Evolutionary conservation across 1,140 invertebrate genomes (phyloP).

Genomic region (Leptinotarsa undecemlineata): DNA sequence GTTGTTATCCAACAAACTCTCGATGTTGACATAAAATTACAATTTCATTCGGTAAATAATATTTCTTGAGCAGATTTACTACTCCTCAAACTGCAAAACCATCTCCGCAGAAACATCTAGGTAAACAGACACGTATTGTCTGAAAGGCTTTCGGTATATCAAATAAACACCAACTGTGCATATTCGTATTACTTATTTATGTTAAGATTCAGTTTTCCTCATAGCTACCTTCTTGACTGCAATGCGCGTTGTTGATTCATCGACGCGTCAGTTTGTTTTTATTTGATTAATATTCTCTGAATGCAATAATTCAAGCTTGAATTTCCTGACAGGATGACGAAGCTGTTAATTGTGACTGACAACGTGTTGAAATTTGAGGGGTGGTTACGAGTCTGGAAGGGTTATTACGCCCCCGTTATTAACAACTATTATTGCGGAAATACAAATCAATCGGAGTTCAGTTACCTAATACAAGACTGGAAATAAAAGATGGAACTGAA

Average conservation of each 20-base stretch:
- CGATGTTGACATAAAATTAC: too few species aligned
- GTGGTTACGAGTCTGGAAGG: background rate
- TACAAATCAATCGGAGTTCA: too few species aligned
- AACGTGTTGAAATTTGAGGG: background rate
- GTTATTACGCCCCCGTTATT: background rate
- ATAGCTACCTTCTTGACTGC: background rate
- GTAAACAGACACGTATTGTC: background rate
- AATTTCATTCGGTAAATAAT: too few species aligned
- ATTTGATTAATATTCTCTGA: background rate
- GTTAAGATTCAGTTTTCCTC: background rate
- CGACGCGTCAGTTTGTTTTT: background rate
- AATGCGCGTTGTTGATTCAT: background rate
- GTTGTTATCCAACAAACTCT: too few species aligned
- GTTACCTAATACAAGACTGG: too few species aligned
- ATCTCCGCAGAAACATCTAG: background rate
- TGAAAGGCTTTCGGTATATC: background rate
- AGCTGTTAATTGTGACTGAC: background rate
- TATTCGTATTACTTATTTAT: background rate
- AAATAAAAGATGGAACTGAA: too few species aligned
- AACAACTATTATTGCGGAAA: too few species aligned
- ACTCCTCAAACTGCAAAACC: too few species aligned
- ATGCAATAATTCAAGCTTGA: constrained; percentile 6
- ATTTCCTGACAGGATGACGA: background rate
- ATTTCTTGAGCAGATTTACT: too few species aligned
- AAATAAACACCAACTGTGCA: background rate